Evolutionary conservation across 2,113 vertebrate genomes (phyloP).

Genomic region (Melanerpes aurifrons): DNA sequence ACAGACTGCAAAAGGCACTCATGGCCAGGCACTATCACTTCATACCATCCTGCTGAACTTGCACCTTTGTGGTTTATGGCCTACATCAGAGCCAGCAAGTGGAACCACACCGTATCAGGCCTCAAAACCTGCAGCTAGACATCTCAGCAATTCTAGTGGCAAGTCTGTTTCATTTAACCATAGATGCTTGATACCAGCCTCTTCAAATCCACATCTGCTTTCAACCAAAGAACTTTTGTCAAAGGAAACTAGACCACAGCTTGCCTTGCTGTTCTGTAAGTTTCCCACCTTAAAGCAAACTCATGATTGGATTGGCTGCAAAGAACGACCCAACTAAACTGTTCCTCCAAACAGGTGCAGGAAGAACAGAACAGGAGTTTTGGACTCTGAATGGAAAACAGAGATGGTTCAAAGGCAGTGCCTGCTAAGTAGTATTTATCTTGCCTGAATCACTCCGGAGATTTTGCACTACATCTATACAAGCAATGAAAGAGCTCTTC

Average conservation of each 20-base stretch:
- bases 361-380: background rate
- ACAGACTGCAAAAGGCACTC: background rate
- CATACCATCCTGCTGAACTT: background rate
- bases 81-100: background rate
- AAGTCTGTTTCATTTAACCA: background rate
- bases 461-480: background rate
- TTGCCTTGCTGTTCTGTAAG: background rate
- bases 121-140: background rate
- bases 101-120: background rate
- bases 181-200: background rate
- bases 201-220: background rate
- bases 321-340: background rate
- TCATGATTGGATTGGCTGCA: background rate
- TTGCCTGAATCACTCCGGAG: background rate
- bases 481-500: background rate
- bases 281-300: background rate
- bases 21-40: background rate
- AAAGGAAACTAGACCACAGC: background rate
- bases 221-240: background rate
- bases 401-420: background rate
- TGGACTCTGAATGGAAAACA: background rate
- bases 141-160: background rate
- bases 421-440: background rate
- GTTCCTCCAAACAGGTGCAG: background rate
- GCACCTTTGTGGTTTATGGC: background rate